Evolutionary conservation across 2,797 vertebrate genomes (phyloP), one percentile per base, ranked within the genome.

Genomic region (Anolis apletophallus): DNA sequence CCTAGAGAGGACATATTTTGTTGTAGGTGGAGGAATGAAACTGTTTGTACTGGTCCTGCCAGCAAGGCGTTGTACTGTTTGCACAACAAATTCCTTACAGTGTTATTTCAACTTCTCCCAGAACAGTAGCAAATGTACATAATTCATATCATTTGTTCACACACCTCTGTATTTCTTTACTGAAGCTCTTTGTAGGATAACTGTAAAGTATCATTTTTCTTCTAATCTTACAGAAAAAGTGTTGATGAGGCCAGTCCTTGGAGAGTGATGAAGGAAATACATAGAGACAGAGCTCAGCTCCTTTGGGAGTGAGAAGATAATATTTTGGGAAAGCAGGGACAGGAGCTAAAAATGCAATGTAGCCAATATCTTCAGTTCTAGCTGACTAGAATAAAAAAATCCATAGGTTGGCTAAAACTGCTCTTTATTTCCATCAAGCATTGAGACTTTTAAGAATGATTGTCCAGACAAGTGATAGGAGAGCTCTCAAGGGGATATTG

Each of bases 71-170:
- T 46, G 46, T 7, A 46, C 7, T 46, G 34, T 71, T 57, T 50
- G 46, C 3, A 40, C 68, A 88, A 76, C 75, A 0, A 83, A 72
- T 78, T 89, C 89, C 40, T 76, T 89, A 55, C 7, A 83, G 52
- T 88, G 23, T 64, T 81, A 26, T 81, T n/a, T 82, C 78, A 88
- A 23, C 36, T 80, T 89, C 74, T 88, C 89, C 88, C 72, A 61
- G 81, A 86, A 73, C 0, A 80, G 90, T 87, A 78, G 86, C 74
- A 46, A 80, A 73, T 89, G 52, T 57, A 40, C 80, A 91, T 91
- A 86, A 90, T 75, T 89, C 76, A 71, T 77, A 75, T 87, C 87
- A 88, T 78, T 86, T 57, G 84, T 67, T 83, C 86, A 74, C 80
- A 57, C 88, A 87, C 57, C 50, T 89, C 83, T 85, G 73, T 85